These are phyloP conservation scores for Sparidentex hasta DNA, from an alignment of 2,797 vertebrate genomes.

Conservation along the genomic window DNA sequence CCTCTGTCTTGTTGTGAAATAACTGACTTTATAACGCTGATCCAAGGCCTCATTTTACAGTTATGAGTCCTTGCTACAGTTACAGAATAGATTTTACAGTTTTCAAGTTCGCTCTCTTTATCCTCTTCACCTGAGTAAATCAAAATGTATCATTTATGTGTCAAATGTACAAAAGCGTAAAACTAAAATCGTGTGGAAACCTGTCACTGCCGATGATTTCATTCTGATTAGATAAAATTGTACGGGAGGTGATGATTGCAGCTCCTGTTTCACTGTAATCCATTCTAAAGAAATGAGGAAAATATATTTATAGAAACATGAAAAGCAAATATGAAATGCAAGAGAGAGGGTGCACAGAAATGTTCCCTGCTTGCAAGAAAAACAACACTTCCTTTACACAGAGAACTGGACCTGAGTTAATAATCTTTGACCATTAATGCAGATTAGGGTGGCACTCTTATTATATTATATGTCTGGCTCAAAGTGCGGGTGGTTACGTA, in stretches of 20 bases:
- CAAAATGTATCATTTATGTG: not conserved
- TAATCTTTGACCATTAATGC: not conserved
- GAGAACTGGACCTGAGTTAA: not conserved
- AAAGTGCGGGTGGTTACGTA: slow-evolving; percentile 31
- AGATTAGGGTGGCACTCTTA: not conserved
- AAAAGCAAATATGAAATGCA: not conserved
- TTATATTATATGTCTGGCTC: slow-evolving; percentile 6
- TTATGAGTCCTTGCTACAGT: not conserved
- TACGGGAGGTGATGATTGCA: not conserved
- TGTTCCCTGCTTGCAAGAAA: not conserved
- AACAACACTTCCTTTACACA: not conserved
- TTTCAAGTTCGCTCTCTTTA: not conserved
- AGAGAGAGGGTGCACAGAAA: not conserved
- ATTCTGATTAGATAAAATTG: not conserved
- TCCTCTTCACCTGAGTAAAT: not conserved
- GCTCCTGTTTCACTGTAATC: too few species aligned
- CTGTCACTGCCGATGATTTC: not conserved
- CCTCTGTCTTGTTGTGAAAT: not conserved
- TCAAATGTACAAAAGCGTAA: not conserved
- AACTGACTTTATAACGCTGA: not conserved
- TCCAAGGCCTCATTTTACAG: slow-evolving; percentile 2
- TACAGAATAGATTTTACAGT: not conserved
- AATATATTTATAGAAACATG: too few species aligned
- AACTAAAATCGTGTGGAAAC: not conserved
- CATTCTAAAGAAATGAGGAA: too few species aligned